A percentile compares a stretch with the other conserved stretches of the same genome.
These are phyloP conservation scores for Scytalopus superciliaris DNA, from an alignment of 2,113 vertebrate genomes.

Conservation along the genomic window DNA sequence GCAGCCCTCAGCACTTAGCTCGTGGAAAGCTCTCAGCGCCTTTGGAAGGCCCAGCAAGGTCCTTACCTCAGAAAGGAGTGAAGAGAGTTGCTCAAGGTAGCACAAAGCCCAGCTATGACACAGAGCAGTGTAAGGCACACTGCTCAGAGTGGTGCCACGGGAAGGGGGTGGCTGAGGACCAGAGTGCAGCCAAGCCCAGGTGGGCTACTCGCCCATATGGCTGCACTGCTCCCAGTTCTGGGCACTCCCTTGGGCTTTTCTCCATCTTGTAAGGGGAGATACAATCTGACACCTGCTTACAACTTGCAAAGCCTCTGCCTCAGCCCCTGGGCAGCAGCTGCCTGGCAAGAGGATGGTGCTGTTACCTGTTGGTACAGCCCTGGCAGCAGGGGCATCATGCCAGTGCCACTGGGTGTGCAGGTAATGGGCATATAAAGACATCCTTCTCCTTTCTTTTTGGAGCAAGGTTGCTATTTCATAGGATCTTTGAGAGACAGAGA, in stretches of 20 bases:
- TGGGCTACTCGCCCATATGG: not conserved
- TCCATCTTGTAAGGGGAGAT: not conserved
- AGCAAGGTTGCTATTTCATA: not conserved
- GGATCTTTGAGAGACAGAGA: not conserved
- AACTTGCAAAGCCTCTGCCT: not conserved
- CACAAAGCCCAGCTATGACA: not conserved
- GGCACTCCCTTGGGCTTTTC: not conserved
- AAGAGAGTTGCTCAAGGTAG: not conserved
- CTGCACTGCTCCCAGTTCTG: not conserved
- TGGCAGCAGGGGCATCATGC: accelerated
- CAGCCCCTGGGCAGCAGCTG: not conserved
- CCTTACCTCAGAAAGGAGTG: not conserved
- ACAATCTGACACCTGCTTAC: not conserved
- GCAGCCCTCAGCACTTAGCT: not conserved
- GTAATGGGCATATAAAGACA: not conserved
- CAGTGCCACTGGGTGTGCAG: not conserved
- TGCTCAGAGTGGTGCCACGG: accelerated
- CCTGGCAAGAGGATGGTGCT: not conserved
- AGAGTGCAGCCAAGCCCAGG: not conserved
- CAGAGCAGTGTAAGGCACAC: accelerated
- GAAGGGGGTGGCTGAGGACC: not conserved
- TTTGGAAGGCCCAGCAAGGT: not conserved
- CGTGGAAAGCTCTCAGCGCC: not conserved
- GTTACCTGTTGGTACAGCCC: not conserved
- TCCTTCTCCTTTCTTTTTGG: not conserved